phyloP scores from a whole-genome alignment of 2,888 invertebrate species.

The Eubasilissa splendida region DNA sequence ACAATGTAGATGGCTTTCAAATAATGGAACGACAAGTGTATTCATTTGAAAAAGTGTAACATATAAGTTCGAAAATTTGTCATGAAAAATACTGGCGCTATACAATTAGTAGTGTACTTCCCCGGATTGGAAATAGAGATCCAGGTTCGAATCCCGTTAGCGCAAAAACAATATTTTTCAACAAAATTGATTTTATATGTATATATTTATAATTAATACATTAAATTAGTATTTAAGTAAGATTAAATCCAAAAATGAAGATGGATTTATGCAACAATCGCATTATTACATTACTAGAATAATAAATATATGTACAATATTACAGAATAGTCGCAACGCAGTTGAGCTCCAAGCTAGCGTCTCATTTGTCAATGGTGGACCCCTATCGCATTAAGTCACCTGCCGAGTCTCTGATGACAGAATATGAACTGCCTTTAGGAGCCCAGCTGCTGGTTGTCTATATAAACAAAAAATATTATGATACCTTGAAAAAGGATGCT shows the following conservation, averaged over 20 bases:
- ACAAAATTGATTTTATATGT: too few relatives aligned
- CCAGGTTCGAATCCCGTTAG: too few relatives aligned
- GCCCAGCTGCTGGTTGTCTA: slow-evolving; percentile 87
- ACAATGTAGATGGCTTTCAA: too few relatives aligned
- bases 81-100: too few relatives aligned
- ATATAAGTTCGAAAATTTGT: too few relatives aligned
- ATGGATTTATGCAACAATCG: not conserved
- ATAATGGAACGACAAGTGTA: too few relatives aligned
- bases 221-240: too few relatives aligned
- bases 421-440: slow-evolving; percentile 84
- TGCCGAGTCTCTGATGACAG: slow-evolving; percentile 77
- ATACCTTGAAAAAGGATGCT: slow-evolving; percentile 68
- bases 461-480: slow-evolving; percentile 77
- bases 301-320: not conserved
- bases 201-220: too few relatives aligned
- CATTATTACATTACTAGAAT: not conserved
- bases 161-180: too few relatives aligned
- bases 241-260: slow-evolving; percentile 58
- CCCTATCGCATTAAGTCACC: slow-evolving; percentile 88
- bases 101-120: too few relatives aligned
- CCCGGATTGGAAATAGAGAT: too few relatives aligned
- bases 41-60: too few relatives aligned
- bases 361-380: slow-evolving; percentile 86
- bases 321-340: slow-evolving; percentile 86
- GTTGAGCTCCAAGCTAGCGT: slow-evolving; percentile 81